phyloP scores from a whole-genome alignment of 2,888 invertebrate genomes.

The Allolobophora icterica region DNA sequence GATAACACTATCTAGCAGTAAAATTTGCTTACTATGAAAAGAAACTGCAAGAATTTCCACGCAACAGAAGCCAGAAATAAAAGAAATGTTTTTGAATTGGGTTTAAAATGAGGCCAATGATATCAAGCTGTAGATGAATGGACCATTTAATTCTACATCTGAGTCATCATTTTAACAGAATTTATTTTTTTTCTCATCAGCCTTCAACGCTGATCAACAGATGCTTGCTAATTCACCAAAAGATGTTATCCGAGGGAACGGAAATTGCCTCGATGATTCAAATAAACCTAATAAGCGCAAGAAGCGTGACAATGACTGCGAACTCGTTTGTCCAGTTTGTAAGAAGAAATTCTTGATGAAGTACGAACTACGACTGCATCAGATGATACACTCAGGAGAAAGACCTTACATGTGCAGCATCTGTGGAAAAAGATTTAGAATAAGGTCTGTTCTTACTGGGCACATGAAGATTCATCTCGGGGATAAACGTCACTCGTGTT shows the following conservation, averaged over 20 bases:
- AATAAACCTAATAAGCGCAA: not conserved
- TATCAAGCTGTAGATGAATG: not conserved
- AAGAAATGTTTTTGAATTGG: not conserved
- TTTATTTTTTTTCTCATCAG: conserved; percentile 4
- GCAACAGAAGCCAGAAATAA: not conserved
- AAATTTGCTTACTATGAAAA: not conserved
- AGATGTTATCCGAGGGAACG: not conserved
- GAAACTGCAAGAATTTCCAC: not conserved
- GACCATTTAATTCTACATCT: not conserved
- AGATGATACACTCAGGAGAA: conserved; percentile 32
- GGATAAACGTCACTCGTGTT: conserved; percentile 23
- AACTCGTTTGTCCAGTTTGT: not conserved
- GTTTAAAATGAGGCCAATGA: not conserved
- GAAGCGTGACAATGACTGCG: not conserved
- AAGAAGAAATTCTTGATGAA: conserved; percentile 19
- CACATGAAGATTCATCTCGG: conserved; percentile 31
- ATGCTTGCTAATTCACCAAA: not conserved
- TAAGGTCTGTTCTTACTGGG: not conserved
- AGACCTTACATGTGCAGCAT: conserved; percentile 29
- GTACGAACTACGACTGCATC: conserved; percentile 25
- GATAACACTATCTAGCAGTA: not conserved
- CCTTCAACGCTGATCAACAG: not conserved
- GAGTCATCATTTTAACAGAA: not conserved
- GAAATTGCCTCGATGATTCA: not conserved
- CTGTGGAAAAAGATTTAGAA: conserved; percentile 32